Base-by-base conservation (phyloP, 2,113 vertebrate species). In the Pogona vitticeps region DNA sequence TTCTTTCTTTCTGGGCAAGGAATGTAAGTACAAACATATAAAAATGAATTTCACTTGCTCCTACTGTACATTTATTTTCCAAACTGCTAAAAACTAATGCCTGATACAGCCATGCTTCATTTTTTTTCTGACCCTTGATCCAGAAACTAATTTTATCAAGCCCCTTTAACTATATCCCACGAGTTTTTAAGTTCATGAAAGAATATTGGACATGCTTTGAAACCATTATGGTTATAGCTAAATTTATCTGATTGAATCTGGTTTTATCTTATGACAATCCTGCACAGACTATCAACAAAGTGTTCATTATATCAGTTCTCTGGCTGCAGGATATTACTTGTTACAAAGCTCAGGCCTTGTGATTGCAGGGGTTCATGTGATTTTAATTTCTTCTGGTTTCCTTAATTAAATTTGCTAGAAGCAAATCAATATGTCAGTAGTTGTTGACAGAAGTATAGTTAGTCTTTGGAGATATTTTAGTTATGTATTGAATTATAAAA, bases 1-100 rank as follows among this genome's bases (percentile, higher is more conserved):
- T 94, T 99, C 99, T 72, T 99, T 98, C 96, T 97, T 99, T 95
- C 95, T 99, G 85, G 98, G 98, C 91, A 99, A 99, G 94, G 99
- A 99, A 95, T 96, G 99, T 99, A 91, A 97, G 97, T 96, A 59
- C 90, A 68, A 90, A 88, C 73, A 86, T 0, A 0, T 82, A 85
- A 91, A 75, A 75, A 89, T 52, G 26, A 15, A 14, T 67, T 28
- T 42, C 85, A 38, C 18, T 14, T 61, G 33, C 38, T 31, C 31
- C 23, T 10, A n/a, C n/a, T n/a, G n/a, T n/a, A 6, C 5, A 26
- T 28, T 26, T 68, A 9, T 26, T 31, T 68, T 68, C 31, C 65
- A 9, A 68, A 31, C 65, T n/a, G 65, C 26, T 68, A 68, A 68
- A 68, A 85, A 58, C 80, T 42, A 90, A 31, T 86, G 8, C 71